A percentile compares a stretch with the other conserved stretches of the same genome.
Evolutionary conservation across 35 echinoderm and acorn worm species (phyloP).

Genomic region (Eucidaris tribuloides): DNA sequence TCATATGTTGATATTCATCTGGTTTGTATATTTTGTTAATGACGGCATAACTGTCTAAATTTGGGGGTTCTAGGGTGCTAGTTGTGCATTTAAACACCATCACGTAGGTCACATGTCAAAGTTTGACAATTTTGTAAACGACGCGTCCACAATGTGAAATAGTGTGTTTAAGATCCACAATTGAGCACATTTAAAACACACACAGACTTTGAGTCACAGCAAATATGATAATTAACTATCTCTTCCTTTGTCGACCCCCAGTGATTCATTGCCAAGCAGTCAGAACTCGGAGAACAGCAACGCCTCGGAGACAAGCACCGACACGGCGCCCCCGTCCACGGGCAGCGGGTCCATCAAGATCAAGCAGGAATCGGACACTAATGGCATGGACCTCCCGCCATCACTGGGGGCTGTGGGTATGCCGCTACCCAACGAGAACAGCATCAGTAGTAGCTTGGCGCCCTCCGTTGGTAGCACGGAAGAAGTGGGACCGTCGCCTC

Average conservation of each 20-base stretch:
- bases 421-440: slow-evolving; percentile 30
- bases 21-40: no score
- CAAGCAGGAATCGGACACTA: slow-evolving; percentile 67
- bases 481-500: slow-evolving; percentile 70
- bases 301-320: slow-evolving; percentile 74
- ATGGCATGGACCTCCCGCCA: slow-evolving; percentile 5
- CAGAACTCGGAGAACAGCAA: slow-evolving; percentile 87
- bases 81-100: no score
- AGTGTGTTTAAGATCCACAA: no score
- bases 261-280: slow-evolving; percentile 88
- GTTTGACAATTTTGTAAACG: no score
- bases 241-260: slow-evolving; percentile 1
- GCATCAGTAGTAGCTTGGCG: slow-evolving; percentile 21
- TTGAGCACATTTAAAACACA: no score
- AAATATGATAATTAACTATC: no score
- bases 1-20: no score
- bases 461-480: slow-evolving; percentile 33
- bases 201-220: no score
- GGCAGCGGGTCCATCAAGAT: slow-evolving; percentile 44
- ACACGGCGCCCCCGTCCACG: slow-evolving; percentile 48
- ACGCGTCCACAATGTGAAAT: no score
- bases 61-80: no score
- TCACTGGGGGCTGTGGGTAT: background rate
- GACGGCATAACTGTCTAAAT: no score
- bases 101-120: no score